Base-by-base conservation (phyloP, 1,140 invertebrate genomes). In the Pantala flavescens region DNA sequence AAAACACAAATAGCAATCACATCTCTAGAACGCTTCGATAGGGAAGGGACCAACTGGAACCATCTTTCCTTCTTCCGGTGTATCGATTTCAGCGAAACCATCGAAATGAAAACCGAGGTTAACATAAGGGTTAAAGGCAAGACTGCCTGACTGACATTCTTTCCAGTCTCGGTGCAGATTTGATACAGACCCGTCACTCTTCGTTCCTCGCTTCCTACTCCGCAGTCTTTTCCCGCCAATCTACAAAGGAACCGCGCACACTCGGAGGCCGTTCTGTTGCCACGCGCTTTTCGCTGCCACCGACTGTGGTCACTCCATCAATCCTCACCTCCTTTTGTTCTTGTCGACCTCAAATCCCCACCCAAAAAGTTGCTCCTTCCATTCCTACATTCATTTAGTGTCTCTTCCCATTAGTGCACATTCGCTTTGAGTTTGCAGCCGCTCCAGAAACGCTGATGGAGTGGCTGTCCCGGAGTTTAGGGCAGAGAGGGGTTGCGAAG, bases 281-380 rank as follows among this genome's bases (percentile, higher is more conserved):
- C 49, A 63, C 49, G 49, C 49, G 49, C 49, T 63, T 63, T 63
- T 16, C 49, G 49, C 3, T 63, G 49, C 16, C 49, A 63, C 49
- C 49, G 49, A 21, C 49, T 63, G 49, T 63, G 49, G 49, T 63
- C 49, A 63, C 49, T 63, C 49, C 49, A 63, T 63, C 49, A 63
- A 63, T 63, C 49, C 49, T 63, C 49, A 16, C 16, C 49, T 63
- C 12, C 49, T 63, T 63, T 63, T 63, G 49, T 63, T 63, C 49
- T 63, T 63, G 14, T 21, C 12, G 14, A 12, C n/a, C 43, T 49
- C n/a, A 63, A 63, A 63, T 21, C 49, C n/a, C 49, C 49, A 16
- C 14, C n/a, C 49, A 7, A 16, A 21, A 21, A 7, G n/a, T 12
- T 19, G 3, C 49, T 21, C n/a, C 49, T 12, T 63, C n/a, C 49